Evolutionary conservation across 2,888 invertebrate species (phyloP).

Genomic region (Cyaniris semiargus): DNA sequence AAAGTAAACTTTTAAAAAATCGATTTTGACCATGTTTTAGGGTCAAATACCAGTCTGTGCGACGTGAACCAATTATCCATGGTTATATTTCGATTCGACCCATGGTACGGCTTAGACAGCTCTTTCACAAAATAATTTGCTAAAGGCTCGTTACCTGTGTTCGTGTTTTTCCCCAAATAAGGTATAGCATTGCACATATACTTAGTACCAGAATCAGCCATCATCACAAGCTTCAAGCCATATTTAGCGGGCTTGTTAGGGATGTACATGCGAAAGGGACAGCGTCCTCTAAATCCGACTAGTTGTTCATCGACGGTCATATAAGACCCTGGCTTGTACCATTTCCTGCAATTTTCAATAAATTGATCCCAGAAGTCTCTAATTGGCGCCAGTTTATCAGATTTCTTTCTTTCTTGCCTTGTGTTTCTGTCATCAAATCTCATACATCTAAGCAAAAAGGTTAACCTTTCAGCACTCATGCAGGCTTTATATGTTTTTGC

Average conservation of each 20-base stretch:
- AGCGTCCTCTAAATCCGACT: slow-evolving; percentile 39
- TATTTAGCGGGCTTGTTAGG: slow-evolving; percentile 41
- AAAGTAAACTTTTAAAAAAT: too few species aligned
- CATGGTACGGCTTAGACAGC: slow-evolving; percentile 23
- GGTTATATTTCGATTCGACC: slow-evolving; percentile 35
- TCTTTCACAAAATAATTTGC: slow-evolving; percentile 39
- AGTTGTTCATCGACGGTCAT: slow-evolving; percentile 39
- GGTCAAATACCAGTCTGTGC: too few species aligned
- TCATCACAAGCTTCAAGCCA: slow-evolving; percentile 39
- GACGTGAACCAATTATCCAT: slow-evolving; percentile 36
- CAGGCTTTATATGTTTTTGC: neutral
- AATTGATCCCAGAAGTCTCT: slow-evolving; percentile 11
- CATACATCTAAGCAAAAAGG: neutral
- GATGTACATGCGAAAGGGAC: slow-evolving; percentile 39
- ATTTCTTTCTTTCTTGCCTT: neutral
- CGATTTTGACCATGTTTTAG: too few species aligned
- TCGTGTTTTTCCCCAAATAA: slow-evolving; percentile 31
- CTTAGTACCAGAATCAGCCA: slow-evolving; percentile 34
- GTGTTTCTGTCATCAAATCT: neutral
- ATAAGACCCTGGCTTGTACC: neutral
- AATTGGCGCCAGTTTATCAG: neutral
- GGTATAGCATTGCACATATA: slow-evolving; percentile 33
- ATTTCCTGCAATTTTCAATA: slow-evolving; percentile 12
- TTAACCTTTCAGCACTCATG: neutral
- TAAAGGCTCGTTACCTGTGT: slow-evolving; percentile 30